Conservation (phyloP, 2,888 invertebrate species). For the Agriopis leucophaearia region DNA sequence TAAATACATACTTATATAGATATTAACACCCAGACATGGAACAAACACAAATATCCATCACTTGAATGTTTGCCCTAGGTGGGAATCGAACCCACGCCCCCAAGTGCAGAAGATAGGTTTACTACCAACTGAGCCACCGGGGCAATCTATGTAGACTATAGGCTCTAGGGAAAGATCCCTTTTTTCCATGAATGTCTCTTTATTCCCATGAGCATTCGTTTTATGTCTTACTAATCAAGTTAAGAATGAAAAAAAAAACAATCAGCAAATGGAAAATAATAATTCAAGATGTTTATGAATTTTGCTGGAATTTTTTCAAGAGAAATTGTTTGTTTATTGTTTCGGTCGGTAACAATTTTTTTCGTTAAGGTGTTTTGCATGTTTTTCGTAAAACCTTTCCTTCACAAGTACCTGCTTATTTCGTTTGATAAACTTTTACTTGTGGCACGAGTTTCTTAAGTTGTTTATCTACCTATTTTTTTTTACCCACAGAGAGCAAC, state of each 20-base stretch:
- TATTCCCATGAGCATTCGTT: not conserved
- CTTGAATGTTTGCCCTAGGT: too few species aligned
- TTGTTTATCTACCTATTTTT: not conserved
- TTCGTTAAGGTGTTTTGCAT: not conserved
- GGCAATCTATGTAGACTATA: too few species aligned
- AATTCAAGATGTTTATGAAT: constrained; percentile 30
- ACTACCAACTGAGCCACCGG: too few species aligned
- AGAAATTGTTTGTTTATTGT: constrained; percentile 24
- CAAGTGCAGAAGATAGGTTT: too few species aligned
- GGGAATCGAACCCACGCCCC: too few species aligned
- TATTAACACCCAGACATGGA: too few species aligned
- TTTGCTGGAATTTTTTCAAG: constrained; percentile 17
- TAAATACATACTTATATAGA: too few species aligned
- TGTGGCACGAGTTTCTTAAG: not conserved
- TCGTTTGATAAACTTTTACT: not conserved
- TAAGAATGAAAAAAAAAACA: constrained; percentile 29
- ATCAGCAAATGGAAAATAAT: constrained; percentile 43
- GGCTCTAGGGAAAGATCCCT: not conserved
- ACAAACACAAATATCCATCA: too few species aligned
- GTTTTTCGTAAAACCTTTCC: not conserved
- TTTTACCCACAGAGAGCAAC: not conserved
- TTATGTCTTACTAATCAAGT: constrained; percentile 1
- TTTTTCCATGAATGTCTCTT: not conserved
- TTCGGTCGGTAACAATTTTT: constrained; percentile 8
- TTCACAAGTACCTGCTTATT: not conserved